Base-by-base conservation (phyloP, 2,797 vertebrate species). In the Hybognathus amarus region DNA sequence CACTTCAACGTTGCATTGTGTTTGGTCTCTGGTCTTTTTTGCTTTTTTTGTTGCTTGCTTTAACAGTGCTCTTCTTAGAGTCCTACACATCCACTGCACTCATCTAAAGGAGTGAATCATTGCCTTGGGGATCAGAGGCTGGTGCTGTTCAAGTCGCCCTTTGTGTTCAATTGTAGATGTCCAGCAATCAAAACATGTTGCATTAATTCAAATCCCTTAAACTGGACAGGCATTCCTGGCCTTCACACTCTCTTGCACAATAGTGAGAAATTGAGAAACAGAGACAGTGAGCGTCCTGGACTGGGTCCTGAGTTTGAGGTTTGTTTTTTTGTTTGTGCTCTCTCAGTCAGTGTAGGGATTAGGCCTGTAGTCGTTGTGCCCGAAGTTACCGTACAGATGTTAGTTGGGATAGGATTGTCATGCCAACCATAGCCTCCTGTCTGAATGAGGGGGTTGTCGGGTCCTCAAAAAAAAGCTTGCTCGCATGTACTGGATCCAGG, bases 161-260 rank as follows among this genome's bases (percentile, higher is more conserved):
- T 70, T 80, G 52, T 85, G 73, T 81, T 69, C 69, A 52, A 69
- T 54, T 75, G 45, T 70, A 50, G 40, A 38, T 45, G 81, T 73
- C 47, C 66, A 54, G 83, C 74, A 81, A 45, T 83, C 59, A 75
- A 82, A 71, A 79, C 85, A 80, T 92, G 90, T 86, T 92, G 79
- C 83, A 92, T 92, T 93, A 90, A 93, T 86, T 89, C 91, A 94
- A 95, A 95, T 94, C 94, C 92, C 87, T 92, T 92, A 93, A 94
- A 91, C 91, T 94, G 93, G 94, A 94, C 78, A 71, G 64, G 78
- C 89, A 24, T 86, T 66, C 85, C 92, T 94, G 94, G 92, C 92
- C 82, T 92, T 93, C 92, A 93, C 93, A 92, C 90, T 89, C 89
- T 82, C 91, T 86, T 94, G 93, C 92, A 91, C 92, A 89, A 86